A percentile compares a stretch with the other conserved stretches of the same genome.
Evolutionary conservation across 1,140 invertebrate species (phyloP).

Genomic region (Lordiphosa clarofinis): DNA sequence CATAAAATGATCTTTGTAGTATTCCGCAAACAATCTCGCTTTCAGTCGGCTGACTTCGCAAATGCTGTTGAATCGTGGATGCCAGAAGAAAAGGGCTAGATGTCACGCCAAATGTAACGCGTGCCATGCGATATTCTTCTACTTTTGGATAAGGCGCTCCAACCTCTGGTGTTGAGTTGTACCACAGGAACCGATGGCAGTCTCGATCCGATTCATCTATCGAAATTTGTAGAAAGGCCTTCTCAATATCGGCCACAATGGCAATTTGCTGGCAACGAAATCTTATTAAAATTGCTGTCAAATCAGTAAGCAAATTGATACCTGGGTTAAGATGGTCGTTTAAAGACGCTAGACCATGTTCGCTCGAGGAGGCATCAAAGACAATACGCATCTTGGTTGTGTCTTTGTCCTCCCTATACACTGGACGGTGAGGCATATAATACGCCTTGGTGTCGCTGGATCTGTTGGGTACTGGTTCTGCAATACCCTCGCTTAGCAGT

Average conservation of each 20-base stretch:
- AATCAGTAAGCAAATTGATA: constrained; percentile 7
- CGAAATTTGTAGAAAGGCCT: too few species aligned
- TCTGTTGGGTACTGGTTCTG: neutral
- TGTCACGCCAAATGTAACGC: too few species aligned
- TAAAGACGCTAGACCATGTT: neutral
- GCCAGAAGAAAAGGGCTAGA: too few species aligned
- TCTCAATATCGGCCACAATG: neutral
- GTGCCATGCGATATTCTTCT: too few species aligned
- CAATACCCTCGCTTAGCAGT: neutral
- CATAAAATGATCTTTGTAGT: too few species aligned
- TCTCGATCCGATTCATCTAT: too few species aligned
- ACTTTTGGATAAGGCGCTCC: too few species aligned
- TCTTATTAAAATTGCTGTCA: constrained; percentile 7
- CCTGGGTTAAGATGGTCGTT: constrained; percentile 2
- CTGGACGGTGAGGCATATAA: constrained; percentile 5
- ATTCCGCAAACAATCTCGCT: too few species aligned
- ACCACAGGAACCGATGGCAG: too few species aligned
- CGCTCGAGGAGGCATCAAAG: neutral
- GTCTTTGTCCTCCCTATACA: neutral
- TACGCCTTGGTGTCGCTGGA: neutral
- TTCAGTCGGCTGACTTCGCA: too few species aligned
- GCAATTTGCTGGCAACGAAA: constrained; percentile 9
- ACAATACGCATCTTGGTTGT: neutral
- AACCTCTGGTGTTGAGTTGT: too few species aligned
- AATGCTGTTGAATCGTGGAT: too few species aligned